Conservation (phyloP, 2,888 invertebrate species). For the Acanthoscelides obtectus region DNA sequence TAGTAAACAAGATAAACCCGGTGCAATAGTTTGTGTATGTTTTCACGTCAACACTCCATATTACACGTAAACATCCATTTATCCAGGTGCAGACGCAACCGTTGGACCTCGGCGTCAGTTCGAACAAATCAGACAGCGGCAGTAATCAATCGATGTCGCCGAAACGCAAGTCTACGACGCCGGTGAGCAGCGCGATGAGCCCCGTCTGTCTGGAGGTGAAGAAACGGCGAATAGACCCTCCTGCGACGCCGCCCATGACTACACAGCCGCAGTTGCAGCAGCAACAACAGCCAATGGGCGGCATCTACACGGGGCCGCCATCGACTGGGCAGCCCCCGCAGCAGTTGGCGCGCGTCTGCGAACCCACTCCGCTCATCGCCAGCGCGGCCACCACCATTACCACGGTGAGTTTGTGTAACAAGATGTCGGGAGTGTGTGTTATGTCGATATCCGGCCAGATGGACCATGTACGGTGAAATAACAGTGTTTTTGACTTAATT, state of each 20-base stretch:
- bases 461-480: no score
- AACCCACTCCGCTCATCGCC: conserved; percentile 66
- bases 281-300: not conserved
- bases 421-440: no score
- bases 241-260: conserved; percentile 13
- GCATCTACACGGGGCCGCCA: not conserved
- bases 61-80: conserved; percentile 41
- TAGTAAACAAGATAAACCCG: no score
- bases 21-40: no score
- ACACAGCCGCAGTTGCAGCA: not conserved
- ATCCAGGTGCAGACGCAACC: conserved; percentile 68
- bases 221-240: conserved; percentile 57
- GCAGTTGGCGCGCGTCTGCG: conserved; percentile 54
- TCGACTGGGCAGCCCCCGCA: conserved; percentile 23
- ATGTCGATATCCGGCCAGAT: no score
- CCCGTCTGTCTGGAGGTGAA: conserved; percentile 58
- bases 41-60: conserved; percentile 22
- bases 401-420: conserved; percentile 47
- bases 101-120: conserved; percentile 67
- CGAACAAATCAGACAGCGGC: conserved; percentile 45
- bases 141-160: conserved; percentile 49
- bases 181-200: conserved; percentile 44
- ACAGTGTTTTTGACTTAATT: no score
- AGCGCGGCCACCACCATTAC: conserved; percentile 65
- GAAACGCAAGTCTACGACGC: conserved; percentile 57